phyloP scores from a whole-genome alignment of 2,888 invertebrate genomes.

The Drosophila flavopinicola region DNA sequence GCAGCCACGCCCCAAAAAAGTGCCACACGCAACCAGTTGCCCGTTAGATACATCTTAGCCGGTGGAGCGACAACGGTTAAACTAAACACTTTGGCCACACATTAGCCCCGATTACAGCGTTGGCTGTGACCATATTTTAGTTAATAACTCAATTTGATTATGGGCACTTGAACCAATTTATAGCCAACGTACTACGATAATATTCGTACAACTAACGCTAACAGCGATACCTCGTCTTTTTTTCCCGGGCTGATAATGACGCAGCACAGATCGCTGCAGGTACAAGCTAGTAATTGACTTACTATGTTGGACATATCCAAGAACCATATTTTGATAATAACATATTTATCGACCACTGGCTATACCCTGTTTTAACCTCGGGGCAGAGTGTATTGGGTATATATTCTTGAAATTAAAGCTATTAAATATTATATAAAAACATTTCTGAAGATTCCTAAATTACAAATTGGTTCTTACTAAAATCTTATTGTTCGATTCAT shows the following conservation, averaged over 20 bases:
- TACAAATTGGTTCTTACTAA: too few species aligned
- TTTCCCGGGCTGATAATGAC: background rate
- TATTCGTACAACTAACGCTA: constrained; percentile 7
- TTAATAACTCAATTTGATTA: constrained; percentile 47
- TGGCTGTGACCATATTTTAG: constrained; percentile 16
- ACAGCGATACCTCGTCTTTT: background rate
- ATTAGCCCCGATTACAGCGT: constrained; percentile 2
- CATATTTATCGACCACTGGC: background rate
- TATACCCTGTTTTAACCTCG: background rate
- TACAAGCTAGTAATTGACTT: background rate
- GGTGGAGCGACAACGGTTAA: constrained; percentile 36
- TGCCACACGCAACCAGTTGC: constrained; percentile 35
- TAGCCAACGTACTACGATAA: constrained; percentile 42
- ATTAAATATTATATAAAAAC: too few species aligned
- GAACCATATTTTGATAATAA: background rate
- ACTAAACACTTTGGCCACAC: constrained; percentile 37
- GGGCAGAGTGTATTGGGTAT: background rate
- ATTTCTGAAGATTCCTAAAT: too few species aligned
- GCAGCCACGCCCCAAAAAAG: constrained; percentile 63
- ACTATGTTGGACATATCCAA: background rate
- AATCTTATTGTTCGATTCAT: too few species aligned
- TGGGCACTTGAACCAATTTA: constrained; percentile 51
- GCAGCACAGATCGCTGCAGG: background rate
- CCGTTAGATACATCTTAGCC: constrained; percentile 54
- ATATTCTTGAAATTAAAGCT: too few species aligned